Evolutionary conservation across 1,140 invertebrate genomes (phyloP).

Genomic region (Globodera rostochiensis): DNA sequence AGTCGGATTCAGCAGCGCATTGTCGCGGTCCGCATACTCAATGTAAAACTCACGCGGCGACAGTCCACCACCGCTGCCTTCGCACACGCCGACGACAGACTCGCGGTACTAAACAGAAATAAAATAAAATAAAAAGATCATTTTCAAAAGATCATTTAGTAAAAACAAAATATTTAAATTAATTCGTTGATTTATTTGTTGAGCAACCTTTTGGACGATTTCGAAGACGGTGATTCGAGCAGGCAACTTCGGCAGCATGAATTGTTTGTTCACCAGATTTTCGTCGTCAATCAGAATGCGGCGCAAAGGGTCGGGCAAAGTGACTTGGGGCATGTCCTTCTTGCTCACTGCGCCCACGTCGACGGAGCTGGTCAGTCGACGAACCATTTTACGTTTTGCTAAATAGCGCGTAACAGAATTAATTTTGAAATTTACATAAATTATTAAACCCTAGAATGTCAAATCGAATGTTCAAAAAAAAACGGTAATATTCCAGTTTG

Average conservation of each 20-base stretch:
- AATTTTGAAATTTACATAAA: too few relatives aligned
- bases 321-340: constrained; percentile 37
- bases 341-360: constrained; percentile 13
- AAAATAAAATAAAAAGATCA: background rate
- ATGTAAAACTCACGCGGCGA: constrained; percentile 36
- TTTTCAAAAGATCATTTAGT: too few relatives aligned
- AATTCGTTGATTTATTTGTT: background rate
- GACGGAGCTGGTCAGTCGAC: background rate
- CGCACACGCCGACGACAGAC: constrained; percentile 14
- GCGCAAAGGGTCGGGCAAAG: constrained; percentile 35
- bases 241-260: constrained; percentile 42
- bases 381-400: constrained; percentile 25
- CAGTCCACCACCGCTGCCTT: constrained; percentile 19
- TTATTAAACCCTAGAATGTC: too few relatives aligned
- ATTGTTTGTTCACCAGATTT: constrained; percentile 37
- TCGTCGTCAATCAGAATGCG: constrained; percentile 41
- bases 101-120: constrained; percentile 32
- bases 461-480: too few relatives aligned
- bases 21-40: constrained; percentile 29
- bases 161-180: background rate
- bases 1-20: constrained; percentile 28
- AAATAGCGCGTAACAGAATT: background rate
- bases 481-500: too few relatives aligned
- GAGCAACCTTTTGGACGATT: constrained; percentile 35
- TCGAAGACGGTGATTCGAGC: constrained; percentile 35